Evolutionary conservation across 2,888 invertebrate species (phyloP).

Genomic region (Aleiodes alternator): DNA sequence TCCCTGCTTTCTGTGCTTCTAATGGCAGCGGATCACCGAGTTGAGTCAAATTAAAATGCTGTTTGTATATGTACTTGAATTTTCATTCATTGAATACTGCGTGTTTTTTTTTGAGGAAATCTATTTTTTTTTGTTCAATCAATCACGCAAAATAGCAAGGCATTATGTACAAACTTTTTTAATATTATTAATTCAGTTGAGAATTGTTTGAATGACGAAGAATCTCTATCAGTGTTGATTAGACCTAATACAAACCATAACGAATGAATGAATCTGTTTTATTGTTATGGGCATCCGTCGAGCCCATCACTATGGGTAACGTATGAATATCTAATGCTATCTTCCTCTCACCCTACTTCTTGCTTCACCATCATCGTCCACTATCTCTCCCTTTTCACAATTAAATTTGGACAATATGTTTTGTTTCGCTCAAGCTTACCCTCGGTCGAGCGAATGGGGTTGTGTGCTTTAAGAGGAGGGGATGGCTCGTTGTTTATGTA

Average conservation of each 20-base stretch:
- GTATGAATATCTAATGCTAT: conserved; percentile 74
- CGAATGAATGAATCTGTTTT: conserved; percentile 46
- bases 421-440: conserved; percentile 69
- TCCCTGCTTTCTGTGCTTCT: neutral
- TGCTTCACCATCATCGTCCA: no score
- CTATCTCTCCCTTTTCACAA: conserved; percentile 63
- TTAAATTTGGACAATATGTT: conserved; percentile 75
- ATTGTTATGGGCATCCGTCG: conserved; percentile 45
- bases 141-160: neutral
- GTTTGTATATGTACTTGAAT: conserved; percentile 31
- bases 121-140: neutral
- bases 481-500: conserved; percentile 38
- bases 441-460: conserved; percentile 52
- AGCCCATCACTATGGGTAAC: conserved; percentile 59
- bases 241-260: conserved; percentile 41
- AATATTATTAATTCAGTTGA: conserved; percentile 2
- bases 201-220: conserved; percentile 6
- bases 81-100: conserved; percentile 3
- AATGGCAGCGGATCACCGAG: neutral
- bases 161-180: neutral
- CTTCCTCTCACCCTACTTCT: conserved; percentile 40
- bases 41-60: conserved; percentile 26
- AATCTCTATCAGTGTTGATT: conserved; percentile 7
- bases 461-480: conserved; percentile 14
- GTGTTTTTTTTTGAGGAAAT: neutral